phyloP scores from a whole-genome alignment of 2,113 vertebrate species.

The Porphyrio hochstetteri region DNA sequence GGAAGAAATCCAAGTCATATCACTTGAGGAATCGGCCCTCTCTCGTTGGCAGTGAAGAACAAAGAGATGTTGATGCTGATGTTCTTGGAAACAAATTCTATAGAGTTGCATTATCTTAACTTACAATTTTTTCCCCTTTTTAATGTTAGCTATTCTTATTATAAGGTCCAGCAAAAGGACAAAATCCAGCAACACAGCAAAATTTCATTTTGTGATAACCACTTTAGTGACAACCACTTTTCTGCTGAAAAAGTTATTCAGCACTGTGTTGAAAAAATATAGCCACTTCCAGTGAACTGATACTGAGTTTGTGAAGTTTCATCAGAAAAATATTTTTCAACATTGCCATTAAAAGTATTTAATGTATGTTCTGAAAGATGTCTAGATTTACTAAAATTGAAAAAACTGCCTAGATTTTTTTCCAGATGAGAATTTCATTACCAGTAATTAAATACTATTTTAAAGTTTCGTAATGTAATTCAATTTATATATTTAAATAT shows the following conservation, averaged over 20 bases:
- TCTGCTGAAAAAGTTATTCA: neutral
- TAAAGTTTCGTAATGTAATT: neutral
- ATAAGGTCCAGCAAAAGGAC: neutral
- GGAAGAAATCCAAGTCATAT: neutral
- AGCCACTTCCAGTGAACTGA: neutral
- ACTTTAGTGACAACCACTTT: neutral
- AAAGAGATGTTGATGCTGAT: neutral
- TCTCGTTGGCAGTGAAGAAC: neutral
- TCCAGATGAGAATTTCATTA: neutral
- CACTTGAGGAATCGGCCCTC: neutral
- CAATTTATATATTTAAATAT: neutral
- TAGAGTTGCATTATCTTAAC: neutral
- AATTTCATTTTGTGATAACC: neutral
- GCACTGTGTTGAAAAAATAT: neutral
- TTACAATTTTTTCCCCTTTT: neutral
- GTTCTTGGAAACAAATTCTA: neutral
- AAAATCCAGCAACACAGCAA: neutral
- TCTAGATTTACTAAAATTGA: neutral
- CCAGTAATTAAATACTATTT: neutral
- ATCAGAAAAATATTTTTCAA: neutral
- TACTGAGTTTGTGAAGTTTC: neutral
- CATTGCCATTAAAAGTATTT: neutral
- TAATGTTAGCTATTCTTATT: neutral
- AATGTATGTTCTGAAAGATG: rapidly evolving
- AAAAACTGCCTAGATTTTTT: neutral